Conservation (phyloP, 2,888 invertebrate genomes). For the Hypomecis atomaria region DNA sequence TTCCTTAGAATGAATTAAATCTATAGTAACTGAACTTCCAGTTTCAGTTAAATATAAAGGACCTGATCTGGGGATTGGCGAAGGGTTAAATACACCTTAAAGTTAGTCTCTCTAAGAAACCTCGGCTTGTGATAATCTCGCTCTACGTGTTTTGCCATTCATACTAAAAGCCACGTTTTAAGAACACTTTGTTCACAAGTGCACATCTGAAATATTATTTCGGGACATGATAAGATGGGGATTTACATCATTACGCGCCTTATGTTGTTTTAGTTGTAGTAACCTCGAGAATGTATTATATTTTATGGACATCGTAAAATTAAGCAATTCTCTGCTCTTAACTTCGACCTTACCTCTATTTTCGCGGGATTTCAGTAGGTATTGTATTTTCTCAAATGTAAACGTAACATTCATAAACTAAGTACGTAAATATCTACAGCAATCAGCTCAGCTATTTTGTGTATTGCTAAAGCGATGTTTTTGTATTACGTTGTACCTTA, state of each 20-base stretch:
- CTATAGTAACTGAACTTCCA: neutral
- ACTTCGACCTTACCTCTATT: too few species aligned
- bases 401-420: too few species aligned
- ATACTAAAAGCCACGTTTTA: neutral
- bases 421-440: too few species aligned
- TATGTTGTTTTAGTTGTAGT: slow-evolving; percentile 6
- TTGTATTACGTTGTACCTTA: too few species aligned
- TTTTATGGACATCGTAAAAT: slow-evolving; percentile 14
- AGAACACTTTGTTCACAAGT: neutral
- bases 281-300: slow-evolving; percentile 5
- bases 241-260: slow-evolving; percentile 7
- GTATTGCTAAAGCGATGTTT: too few species aligned
- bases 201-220: slow-evolving; percentile 11
- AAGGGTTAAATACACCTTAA: neutral
- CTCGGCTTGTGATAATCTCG: neutral
- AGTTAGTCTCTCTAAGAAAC: neutral
- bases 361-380: too few species aligned
- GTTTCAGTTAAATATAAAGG: neutral
- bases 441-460: too few species aligned
- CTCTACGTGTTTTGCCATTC: neutral
- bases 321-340: neutral
- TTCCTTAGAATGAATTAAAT: too few species aligned
- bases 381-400: too few species aligned
- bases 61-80: neutral
- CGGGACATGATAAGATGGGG: slow-evolving; percentile 14